A percentile compares a stretch with the other conserved stretches of the same genome.
phyloP scores from a whole-genome alignment of 2,113 vertebrate species.

The Choloepus hoffmanni region DNA sequence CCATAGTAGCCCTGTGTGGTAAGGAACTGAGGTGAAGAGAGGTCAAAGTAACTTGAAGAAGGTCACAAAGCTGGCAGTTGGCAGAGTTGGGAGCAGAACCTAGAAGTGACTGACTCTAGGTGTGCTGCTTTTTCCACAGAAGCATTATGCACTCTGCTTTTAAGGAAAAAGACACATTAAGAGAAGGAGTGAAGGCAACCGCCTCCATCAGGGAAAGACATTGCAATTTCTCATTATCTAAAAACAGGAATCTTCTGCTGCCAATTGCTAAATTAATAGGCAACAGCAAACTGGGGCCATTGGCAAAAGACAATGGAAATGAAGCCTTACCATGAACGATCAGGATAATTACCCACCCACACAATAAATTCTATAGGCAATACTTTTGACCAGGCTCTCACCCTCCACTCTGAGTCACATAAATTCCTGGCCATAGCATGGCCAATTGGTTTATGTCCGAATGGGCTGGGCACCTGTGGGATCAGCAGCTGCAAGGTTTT shows the following conservation, averaged over 20 bases:
- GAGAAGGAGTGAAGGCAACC: background rate
- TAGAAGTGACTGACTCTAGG: background rate
- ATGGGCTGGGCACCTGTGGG: slow-evolving; percentile 38
- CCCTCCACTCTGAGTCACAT: slow-evolving; percentile 71
- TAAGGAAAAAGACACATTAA: background rate
- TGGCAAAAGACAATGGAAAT: slow-evolving; percentile 64
- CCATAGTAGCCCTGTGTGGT: background rate
- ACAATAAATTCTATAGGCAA: slow-evolving; percentile 36
- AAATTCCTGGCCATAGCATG: slow-evolving; percentile 49
- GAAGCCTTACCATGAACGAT: slow-evolving; percentile 23
- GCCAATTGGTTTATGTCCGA: slow-evolving; percentile 59
- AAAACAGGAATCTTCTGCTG: slow-evolving; percentile 17
- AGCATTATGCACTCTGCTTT: background rate
- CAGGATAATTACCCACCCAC: slow-evolving; percentile 33
- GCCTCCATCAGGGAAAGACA: background rate
- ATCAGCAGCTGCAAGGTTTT: slow-evolving; percentile 62
- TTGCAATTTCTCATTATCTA: slow-evolving; percentile 23
- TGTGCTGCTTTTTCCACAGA: background rate
- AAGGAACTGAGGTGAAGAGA: slow-evolving; percentile 14
- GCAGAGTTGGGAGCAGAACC: background rate
- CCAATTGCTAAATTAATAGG: slow-evolving; percentile 61
- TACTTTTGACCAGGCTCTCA: background rate
- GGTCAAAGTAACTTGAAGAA: background rate
- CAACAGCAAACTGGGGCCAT: slow-evolving; percentile 52
- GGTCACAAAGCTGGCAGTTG: background rate